Base-by-base conservation (phyloP, 2,113 vertebrate species). In the Crotalus tigris region DNA sequence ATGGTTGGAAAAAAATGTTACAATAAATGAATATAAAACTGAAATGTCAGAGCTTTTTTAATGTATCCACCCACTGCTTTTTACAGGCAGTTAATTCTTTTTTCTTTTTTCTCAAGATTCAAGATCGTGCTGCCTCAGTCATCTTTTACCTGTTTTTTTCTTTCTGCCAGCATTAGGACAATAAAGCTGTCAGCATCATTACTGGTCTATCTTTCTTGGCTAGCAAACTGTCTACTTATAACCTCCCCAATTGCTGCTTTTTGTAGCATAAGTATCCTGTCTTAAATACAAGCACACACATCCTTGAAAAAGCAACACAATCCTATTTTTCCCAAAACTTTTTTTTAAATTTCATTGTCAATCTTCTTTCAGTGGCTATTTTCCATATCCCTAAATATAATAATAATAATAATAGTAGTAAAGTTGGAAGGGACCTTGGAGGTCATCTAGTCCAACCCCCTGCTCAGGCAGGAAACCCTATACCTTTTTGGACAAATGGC, bases 121-220 rank as follows among this genome's bases (percentile, higher is more conserved):
- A 93, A 87, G 96, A 94, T 92, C 95, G 94, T 94, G 95, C 95
- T 24, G 33, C 97, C 96, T 97, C 97, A 96, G 96, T 96, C 97
- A 97, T 97, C 95, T 93, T 97, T 96, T 96, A 96, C 96, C 97
- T 97, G 93, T 97, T 98, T 97, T 98, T 97, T 98, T 97, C 97
- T 97, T 98, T 97, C 97, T 97, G 97, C 97, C 96, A 95, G 92
- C 96, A 94, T 91, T 95, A 96, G 92, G 95, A 97, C 96, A 97
- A 98, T 98, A 97, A 98, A 98, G 95, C 97, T 97, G 98, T 97
- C 97, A 98, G 94, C 95, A 95, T 94, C 93, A 95, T 95, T 93
- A 85, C 87, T 57, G 92, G 97, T 96, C 95, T 95, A 96, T 98
- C 97, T 97, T 97, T 98, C 97, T 97, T 97, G 96, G 97, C 96